Evolutionary conservation across 2,113 vertebrate species (phyloP).

Genomic region (Nansenia antarctica): DNA sequence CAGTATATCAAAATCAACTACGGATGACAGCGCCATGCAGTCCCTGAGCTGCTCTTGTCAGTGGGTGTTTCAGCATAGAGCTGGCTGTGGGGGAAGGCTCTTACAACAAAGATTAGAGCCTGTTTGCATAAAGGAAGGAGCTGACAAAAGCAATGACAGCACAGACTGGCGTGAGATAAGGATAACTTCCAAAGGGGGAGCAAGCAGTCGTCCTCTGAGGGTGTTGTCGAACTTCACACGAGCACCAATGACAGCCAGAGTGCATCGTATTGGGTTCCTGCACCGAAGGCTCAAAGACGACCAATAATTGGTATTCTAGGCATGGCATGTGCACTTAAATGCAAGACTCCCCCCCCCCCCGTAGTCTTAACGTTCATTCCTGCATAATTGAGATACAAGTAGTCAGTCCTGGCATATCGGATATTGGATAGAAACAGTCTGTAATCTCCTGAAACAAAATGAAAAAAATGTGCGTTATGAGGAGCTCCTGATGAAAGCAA

Average conservation of each 20-base stretch:
- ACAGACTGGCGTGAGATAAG: conserved; percentile 51
- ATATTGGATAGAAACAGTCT: conserved; percentile 23
- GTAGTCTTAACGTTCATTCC: conserved; percentile 61
- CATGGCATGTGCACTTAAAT: conserved; percentile 48
- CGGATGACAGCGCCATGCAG: conserved; percentile 30
- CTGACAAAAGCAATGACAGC: conserved; percentile 64
- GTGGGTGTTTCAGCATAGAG: conserved; percentile 46
- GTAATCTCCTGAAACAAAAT: conserved; percentile 53
- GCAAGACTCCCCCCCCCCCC: conserved; percentile 52
- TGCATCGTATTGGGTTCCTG: neutral
- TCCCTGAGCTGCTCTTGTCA: conserved; percentile 60
- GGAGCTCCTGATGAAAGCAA: conserved; percentile 57
- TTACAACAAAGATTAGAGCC: conserved; percentile 64
- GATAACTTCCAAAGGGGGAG: conserved; percentile 45
- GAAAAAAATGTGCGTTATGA: conserved; percentile 34
- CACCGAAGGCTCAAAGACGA: conserved; percentile 57
- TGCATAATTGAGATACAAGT: conserved; percentile 60
- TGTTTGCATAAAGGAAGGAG: conserved; percentile 62
- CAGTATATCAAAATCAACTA: conserved; percentile 35
- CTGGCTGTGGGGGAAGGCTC: conserved; percentile 36
- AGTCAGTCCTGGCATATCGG: conserved; percentile 35
- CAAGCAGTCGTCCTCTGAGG: conserved; percentile 42
- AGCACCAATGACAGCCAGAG: conserved; percentile 33
- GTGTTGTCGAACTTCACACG: conserved; percentile 48
- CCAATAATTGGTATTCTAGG: conserved; percentile 61